phyloP scores from a whole-genome alignment of 2,888 invertebrate species.

The Leistus spinibarbis region DNA sequence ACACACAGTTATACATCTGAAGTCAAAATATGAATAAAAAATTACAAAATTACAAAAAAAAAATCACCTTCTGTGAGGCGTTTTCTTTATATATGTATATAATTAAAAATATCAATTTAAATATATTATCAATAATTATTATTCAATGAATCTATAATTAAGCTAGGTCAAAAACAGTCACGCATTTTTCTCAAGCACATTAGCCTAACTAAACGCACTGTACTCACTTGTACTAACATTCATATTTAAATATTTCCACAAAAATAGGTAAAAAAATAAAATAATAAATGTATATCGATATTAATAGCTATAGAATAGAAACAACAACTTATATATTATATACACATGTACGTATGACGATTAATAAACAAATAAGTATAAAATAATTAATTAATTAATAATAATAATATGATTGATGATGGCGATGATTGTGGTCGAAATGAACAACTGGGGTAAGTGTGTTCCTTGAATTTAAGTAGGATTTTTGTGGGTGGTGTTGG shows the following conservation, averaged over 20 bases:
- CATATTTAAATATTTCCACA: conserved; percentile 60
- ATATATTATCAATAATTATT: conserved; percentile 47
- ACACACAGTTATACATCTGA: conserved; percentile 58
- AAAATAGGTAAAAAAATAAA: conserved; percentile 62
- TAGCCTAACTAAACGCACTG: conserved; percentile 49
- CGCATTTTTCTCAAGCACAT: conserved; percentile 54
- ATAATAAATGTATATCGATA: conserved; percentile 56
- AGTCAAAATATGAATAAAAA: conserved; percentile 57
- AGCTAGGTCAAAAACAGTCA: conserved; percentile 57
- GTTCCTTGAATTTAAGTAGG: not conserved
- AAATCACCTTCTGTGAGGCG: conserved; percentile 54
- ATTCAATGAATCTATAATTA: conserved; percentile 56
- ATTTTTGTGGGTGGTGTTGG: conserved; percentile 5
- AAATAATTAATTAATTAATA: conserved; percentile 24
- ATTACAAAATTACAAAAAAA: conserved; percentile 48
- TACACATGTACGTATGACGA: conserved; percentile 52
- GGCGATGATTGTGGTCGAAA: conserved; percentile 20
- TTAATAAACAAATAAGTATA: conserved; percentile 37
- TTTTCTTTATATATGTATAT: conserved; percentile 53
- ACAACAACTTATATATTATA: conserved; percentile 59
- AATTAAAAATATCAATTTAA: conserved; percentile 59
- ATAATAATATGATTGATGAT: conserved; percentile 29
- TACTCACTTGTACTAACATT: conserved; percentile 58
- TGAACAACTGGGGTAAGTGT: not conserved
- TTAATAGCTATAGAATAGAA: conserved; percentile 57